Evolutionary conservation across 2,113 vertebrate genomes (phyloP).

Genomic region (Caracal caracal): DNA sequence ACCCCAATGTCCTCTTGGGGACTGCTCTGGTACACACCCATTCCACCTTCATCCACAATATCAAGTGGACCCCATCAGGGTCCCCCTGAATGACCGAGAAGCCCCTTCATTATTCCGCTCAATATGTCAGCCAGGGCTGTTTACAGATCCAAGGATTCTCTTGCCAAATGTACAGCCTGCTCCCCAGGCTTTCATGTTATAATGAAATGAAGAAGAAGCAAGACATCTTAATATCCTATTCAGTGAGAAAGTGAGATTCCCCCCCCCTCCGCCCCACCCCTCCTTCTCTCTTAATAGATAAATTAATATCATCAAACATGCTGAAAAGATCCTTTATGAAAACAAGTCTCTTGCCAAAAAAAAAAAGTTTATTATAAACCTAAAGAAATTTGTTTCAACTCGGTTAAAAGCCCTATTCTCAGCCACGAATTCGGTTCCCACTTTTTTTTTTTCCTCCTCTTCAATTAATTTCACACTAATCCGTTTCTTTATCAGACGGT

Average conservation of each 20-base stretch:
- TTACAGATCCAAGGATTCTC: constrained; percentile 69
- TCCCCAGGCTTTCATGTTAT: constrained; percentile 73
- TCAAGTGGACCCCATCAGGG: neutral
- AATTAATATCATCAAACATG: constrained; percentile 65
- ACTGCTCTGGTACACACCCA: neutral
- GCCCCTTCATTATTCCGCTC: constrained; percentile 65
- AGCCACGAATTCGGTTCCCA: constrained; percentile 69
- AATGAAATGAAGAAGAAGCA: constrained; percentile 75
- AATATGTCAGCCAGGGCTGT: constrained; percentile 73
- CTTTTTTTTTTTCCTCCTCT: constrained; percentile 78
- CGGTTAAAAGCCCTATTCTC: constrained; percentile 81
- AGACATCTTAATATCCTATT: constrained; percentile 76
- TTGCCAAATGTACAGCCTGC: constrained; percentile 72
- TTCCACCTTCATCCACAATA: neutral
- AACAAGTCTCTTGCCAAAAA: constrained; percentile 39
- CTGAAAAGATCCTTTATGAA: constrained; percentile 61
- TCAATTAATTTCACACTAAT: constrained; percentile 91
- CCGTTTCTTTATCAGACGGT: constrained; percentile 82
- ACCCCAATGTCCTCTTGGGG: neutral
- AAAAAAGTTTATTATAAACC: constrained; percentile 63
- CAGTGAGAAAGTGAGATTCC: constrained; percentile 41
- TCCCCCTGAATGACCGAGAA: neutral
- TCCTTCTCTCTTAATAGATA: constrained; percentile 52
- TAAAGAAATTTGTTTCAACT: constrained; percentile 77
- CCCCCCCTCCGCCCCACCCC: no score